Conservation (phyloP, 2,888 invertebrate species). For the Noctua janthe region DNA sequence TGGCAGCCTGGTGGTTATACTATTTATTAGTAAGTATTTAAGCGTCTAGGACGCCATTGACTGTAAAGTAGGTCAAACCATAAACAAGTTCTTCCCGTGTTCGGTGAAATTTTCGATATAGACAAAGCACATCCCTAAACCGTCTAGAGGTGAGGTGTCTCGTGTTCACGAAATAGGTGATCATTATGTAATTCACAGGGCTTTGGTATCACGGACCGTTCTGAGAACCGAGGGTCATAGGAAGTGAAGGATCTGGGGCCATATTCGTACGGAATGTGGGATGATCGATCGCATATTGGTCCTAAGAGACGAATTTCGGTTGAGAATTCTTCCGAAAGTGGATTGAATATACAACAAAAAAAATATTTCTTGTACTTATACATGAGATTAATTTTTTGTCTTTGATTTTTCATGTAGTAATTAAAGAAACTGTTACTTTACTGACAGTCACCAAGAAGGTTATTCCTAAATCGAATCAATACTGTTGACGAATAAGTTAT, state of each 20-base stretch:
- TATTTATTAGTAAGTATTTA: neutral
- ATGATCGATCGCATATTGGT: neutral
- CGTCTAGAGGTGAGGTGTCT: slow-evolving; percentile 72
- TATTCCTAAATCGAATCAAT: too few species aligned
- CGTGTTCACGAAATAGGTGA: slow-evolving; percentile 82
- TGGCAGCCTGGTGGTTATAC: neutral
- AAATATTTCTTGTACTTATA: too few species aligned
- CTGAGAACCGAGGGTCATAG: slow-evolving; percentile 73
- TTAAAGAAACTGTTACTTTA: too few species aligned
- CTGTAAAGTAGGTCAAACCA: neutral
- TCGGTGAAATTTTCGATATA: slow-evolving; percentile 32
- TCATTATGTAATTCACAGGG: slow-evolving; percentile 86
- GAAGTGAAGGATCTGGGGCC: slow-evolving; percentile 58
- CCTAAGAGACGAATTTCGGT: neutral
- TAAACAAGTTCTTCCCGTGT: neutral
- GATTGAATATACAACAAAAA: too few species aligned
- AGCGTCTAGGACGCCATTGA: neutral
- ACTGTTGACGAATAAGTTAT: too few species aligned
- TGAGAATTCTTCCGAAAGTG: too few species aligned
- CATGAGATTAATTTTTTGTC: too few species aligned
- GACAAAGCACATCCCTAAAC: slow-evolving; percentile 58
- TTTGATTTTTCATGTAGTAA: too few species aligned
- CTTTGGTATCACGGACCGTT: slow-evolving; percentile 66
- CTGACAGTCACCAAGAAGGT: too few species aligned
- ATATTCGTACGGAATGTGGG: slow-evolving; percentile 28